Evolutionary conservation across 2,113 vertebrate genomes (phyloP).

Genomic region (Chrysochloris asiatica): DNA sequence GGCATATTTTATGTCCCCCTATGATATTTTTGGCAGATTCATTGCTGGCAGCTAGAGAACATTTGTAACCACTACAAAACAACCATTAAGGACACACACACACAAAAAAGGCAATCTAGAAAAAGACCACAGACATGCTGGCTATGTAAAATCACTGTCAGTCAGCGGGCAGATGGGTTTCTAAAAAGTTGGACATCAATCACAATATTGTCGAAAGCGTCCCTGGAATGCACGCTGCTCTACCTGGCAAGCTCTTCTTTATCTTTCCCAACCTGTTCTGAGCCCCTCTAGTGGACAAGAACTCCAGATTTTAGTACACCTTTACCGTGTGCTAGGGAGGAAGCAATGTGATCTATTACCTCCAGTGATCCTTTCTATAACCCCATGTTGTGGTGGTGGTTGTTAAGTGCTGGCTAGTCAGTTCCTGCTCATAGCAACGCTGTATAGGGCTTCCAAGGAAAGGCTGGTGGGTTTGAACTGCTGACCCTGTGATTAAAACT

Average conservation of each 20-base stretch:
- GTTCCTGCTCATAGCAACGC: no score
- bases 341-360: neutral
- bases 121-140: slow-evolving; percentile 53
- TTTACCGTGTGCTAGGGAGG: neutral
- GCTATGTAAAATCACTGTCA: slow-evolving; percentile 71
- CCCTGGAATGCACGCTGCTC: slow-evolving; percentile 49
- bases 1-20: slow-evolving; percentile 17
- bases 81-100: slow-evolving; percentile 41
- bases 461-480: no score
- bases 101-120: slow-evolving; percentile 57
- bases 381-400: neutral
- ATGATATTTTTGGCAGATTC: slow-evolving; percentile 59
- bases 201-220: slow-evolving; percentile 62
- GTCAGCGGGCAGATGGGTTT: slow-evolving; percentile 71
- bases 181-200: slow-evolving; percentile 68
- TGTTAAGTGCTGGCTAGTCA: no score
- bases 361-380: neutral
- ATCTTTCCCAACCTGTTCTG: slow-evolving; percentile 14
- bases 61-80: slow-evolving; percentile 59
- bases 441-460: no score
- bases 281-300: neutral
- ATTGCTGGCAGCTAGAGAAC: slow-evolving; percentile 54
- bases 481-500: no score
- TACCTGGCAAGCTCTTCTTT: slow-evolving; percentile 58
- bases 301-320: neutral